Conservation (phyloP, 2,888 invertebrate species). For the Parasteatoda lunata region DNA sequence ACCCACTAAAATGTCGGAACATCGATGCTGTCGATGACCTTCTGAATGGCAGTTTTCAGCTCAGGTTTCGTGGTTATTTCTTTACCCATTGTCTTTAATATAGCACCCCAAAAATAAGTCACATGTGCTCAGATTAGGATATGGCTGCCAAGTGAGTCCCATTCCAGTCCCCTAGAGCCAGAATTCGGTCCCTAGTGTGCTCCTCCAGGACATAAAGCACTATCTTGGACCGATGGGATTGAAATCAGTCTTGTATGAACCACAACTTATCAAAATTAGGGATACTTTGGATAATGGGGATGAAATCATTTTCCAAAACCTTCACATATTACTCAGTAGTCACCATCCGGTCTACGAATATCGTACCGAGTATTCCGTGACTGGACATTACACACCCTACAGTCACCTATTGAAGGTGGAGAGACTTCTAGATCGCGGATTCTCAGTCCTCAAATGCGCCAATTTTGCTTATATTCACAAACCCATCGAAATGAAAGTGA, state of each 20-base stretch:
- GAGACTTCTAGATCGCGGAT: background rate
- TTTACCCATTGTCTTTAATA: slow-evolving; percentile 8
- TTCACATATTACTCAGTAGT: background rate
- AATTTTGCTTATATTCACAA: slow-evolving; percentile 14
- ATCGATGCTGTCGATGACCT: background rate
- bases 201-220: slow-evolving; percentile 1
- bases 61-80: background rate
- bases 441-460: background rate
- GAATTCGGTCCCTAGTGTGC: background rate
- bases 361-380: background rate
- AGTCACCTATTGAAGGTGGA: background rate
- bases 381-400: background rate
- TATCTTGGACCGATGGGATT: background rate
- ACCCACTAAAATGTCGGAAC: background rate
- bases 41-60: slow-evolving; percentile 12
- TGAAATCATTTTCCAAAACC: background rate
- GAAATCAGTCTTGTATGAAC: background rate
- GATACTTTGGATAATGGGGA: background rate
- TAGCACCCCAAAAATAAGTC: slow-evolving; percentile 19
- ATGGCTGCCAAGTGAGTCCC: background rate
- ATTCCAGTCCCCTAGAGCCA: background rate
- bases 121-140: slow-evolving; percentile 9
- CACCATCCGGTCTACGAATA: background rate
- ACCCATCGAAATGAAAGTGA: slow-evolving; percentile 11
- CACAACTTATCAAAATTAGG: background rate